Evolutionary conservation across 1,140 invertebrate species (phyloP).

Genomic region (Trinorchestia longiramus): DNA sequence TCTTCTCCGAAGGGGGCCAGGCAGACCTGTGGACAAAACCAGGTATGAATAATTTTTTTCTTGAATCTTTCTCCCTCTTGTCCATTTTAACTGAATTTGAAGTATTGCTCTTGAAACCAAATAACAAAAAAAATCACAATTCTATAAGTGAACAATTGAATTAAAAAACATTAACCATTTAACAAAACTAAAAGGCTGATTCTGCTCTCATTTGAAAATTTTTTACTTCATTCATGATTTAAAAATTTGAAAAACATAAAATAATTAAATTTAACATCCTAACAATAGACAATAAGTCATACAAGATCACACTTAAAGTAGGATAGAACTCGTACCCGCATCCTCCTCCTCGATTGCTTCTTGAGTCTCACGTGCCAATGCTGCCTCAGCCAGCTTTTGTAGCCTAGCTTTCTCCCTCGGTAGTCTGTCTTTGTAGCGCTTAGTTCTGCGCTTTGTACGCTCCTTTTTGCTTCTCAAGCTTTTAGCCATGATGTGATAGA

Average conservation of each 20-base stretch:
- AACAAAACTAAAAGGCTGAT: no score
- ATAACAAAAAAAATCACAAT: not conserved
- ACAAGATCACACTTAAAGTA: no score
- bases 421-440: conserved; percentile 32
- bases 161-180: not conserved
- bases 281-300: not conserved
- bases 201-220: no score
- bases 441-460: conserved; percentile 19
- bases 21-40: not conserved
- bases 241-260: no score
- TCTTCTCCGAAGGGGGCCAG: not conserved
- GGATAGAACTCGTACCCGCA: not conserved
- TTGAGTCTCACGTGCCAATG: not conserved
- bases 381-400: not conserved
- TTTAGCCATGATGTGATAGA: not conserved
- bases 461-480: conserved; percentile 41
- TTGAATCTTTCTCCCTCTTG: not conserved
- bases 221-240: no score
- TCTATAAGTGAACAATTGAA: not conserved
- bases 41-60: not conserved
- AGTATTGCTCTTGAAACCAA: not conserved
- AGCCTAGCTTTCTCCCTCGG: conserved; percentile 13
- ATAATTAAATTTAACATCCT: not conserved
- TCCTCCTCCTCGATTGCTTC: not conserved
- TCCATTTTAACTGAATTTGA: not conserved